phyloP scores from a whole-genome alignment of 2,797 vertebrate species.

The Arnoldichthys spilopterus region DNA sequence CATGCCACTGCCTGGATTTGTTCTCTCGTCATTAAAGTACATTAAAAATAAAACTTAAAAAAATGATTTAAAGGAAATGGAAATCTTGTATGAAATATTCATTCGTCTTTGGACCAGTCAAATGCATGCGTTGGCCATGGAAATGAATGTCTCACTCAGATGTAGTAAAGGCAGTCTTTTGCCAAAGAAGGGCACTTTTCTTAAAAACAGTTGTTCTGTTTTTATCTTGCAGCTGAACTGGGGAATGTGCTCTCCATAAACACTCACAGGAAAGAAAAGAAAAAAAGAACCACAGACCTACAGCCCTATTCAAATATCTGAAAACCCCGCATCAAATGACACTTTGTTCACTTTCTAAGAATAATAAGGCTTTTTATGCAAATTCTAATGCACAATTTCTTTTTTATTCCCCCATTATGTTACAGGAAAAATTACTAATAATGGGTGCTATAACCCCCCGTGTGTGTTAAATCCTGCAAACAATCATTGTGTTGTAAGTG shows the following conservation, averaged over 20 bases:
- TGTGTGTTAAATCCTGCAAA: no score
- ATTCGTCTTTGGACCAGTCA: background rate
- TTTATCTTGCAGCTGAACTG: slow-evolving; percentile 43
- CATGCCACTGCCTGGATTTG: background rate
- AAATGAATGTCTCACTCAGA: background rate
- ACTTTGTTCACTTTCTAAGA: no score
- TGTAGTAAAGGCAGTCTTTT: background rate
- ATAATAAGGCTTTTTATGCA: no score
- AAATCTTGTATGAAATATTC: background rate
- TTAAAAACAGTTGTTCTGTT: slow-evolving; percentile 23
- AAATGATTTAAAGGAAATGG: background rate
- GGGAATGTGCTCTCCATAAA: slow-evolving; percentile 63
- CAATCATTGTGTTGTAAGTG: no score
- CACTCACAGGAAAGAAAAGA: slow-evolving; percentile 63
- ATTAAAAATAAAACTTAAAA: background rate
- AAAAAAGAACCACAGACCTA: slow-evolving; percentile 37
- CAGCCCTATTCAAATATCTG: no score
- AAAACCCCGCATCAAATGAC: no score
- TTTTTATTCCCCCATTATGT: no score
- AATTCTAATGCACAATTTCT: no score
- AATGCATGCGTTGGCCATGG: background rate
- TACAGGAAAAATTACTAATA: no score
- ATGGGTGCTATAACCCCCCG: no score
- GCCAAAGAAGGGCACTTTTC: slow-evolving; percentile 13
- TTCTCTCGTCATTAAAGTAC: background rate